phyloP scores from a whole-genome alignment of 2,113 vertebrate species.

The Tricholaema leucomelas region DNA sequence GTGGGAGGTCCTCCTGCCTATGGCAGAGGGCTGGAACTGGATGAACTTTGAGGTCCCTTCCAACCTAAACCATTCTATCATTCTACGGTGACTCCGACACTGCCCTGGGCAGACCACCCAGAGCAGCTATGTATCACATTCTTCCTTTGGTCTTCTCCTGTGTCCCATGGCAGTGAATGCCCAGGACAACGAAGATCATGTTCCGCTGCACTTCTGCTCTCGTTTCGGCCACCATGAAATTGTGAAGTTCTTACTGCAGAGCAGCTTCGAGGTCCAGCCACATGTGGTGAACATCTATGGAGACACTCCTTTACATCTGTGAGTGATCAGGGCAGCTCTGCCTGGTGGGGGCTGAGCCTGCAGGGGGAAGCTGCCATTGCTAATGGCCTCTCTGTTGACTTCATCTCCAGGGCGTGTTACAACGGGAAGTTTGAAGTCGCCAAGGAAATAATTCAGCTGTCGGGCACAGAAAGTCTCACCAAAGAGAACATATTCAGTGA shows the following conservation, averaged over 20 bases:
- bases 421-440: conserved; percentile 87
- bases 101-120: no score
- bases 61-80: no score
- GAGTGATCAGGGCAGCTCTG: conserved; percentile 24
- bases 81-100: no score
- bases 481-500: conserved; percentile 98
- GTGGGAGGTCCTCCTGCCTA: no score
- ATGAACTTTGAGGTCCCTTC: no score
- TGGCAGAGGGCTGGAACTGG: no score
- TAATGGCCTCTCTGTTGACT: background rate
- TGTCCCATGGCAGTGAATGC: conserved; percentile 82
- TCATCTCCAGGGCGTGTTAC: conserved; percentile 86
- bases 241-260: conserved; percentile 85
- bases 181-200: conserved; percentile 92
- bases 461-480: conserved; percentile 88
- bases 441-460: conserved; percentile 87
- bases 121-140: background rate
- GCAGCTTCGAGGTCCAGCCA: conserved; percentile 82
- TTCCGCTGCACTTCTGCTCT: conserved; percentile 92
- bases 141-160: background rate
- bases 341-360: fast-evolving
- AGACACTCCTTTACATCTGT: conserved; percentile 92
- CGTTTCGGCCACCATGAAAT: conserved; percentile 89
- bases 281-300: conserved; percentile 94
- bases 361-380: fast-evolving